Base-by-base conservation (phyloP, 2,113 vertebrate genomes). In the Phaetusa simplex region DNA sequence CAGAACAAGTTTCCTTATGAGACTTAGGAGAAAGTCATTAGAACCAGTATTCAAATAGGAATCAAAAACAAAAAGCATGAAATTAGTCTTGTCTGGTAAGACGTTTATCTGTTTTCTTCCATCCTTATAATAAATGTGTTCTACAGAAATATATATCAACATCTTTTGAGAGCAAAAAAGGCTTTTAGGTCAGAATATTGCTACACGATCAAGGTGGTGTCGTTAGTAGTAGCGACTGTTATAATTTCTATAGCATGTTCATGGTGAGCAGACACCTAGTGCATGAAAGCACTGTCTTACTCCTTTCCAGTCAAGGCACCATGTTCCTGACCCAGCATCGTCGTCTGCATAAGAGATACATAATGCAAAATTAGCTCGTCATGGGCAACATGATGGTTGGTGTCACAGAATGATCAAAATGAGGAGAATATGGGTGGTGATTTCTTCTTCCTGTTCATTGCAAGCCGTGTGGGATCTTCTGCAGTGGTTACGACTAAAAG, bases 81-180 rank as follows among this genome's bases (percentile, higher is more conserved):
- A 96, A 97, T 96, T 97, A 90, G 74, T 95, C 90, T 93, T 38
- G 53, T 93, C 95, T 94, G 83, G 93, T 95, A 97, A 97, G 93
- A 91, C 34, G 53, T 97, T 96, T 93, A 74, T 93, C 66, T 93
- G 21, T 93, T 96, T 97, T 97, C 93, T n/a, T 96, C 92, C 11
- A 11, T 87, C 85, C 81, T 94, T 87, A 45, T 72, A 90, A 66
- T 82, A 98, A 96, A 95, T 90, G 62, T 89, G 50, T 94, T 97
- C 62, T 95, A 89, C 55, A 76, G 88, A 97, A 96, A 83, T 82
- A 86, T 64, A 70, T 6, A 47, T 61, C 52, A 70, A n/a, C 20
- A 62, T 72, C 43, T 96, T 97, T 87, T 91, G 88, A 95, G 86
- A 93, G 21, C 2, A 0, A 84, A 94, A 95, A 94, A 93, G 70